Evolutionary conservation across 1,140 invertebrate species (phyloP).

Genomic region (Lutraria rhynchaena): DNA sequence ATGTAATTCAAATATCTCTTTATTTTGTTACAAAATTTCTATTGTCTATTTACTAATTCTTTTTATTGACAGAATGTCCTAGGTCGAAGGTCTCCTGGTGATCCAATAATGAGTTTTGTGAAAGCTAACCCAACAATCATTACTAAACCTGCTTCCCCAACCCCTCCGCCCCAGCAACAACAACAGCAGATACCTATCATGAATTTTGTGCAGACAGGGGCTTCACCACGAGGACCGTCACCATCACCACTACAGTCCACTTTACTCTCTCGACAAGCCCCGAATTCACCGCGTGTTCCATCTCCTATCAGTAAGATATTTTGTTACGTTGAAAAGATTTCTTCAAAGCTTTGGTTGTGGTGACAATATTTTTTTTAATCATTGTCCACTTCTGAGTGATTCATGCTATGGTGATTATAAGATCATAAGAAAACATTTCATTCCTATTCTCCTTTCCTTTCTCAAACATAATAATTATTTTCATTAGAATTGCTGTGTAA

Average conservation of each 20-base stretch:
- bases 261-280: conserved; percentile 72
- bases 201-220: conserved; percentile 58
- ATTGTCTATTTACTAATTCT: no score
- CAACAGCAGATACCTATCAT: conserved; percentile 50
- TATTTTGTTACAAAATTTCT: no score
- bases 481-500: no score
- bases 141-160: conserved; percentile 78
- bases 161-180: conserved; percentile 59
- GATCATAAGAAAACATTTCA: no score
- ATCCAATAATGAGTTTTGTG: conserved; percentile 84
- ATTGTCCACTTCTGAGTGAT: no score
- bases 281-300: conserved; percentile 77
- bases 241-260: conserved; percentile 68
- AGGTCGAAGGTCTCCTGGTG: conserved; percentile 82
- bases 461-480: no score
- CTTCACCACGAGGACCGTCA: conserved; percentile 64
- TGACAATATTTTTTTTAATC: no score
- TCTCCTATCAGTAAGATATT: conserved; percentile 81
- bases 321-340: no score
- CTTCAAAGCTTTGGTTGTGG: no score
- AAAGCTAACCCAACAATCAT: conserved; percentile 79
- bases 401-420: no score
- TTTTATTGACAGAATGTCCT: conserved; percentile 82
- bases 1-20: no score
- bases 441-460: no score